Evolutionary conservation across 2,113 vertebrate genomes (phyloP).

Genomic region (Galeopterus variegatus): DNA sequence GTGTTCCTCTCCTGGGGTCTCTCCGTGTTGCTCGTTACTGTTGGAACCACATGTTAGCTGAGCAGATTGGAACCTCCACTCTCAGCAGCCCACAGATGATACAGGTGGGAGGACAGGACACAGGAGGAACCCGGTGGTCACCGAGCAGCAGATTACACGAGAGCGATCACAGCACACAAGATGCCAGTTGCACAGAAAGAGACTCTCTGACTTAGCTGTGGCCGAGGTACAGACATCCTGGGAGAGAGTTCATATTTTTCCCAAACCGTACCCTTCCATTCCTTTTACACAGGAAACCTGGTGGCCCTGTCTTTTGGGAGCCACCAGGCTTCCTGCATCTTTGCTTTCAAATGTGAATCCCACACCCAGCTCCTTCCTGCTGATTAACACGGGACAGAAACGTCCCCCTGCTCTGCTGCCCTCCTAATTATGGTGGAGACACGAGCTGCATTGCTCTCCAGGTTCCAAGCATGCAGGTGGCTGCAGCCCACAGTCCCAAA

Average conservation of each 20-base stretch:
- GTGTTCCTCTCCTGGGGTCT: background rate
- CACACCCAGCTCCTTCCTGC: background rate
- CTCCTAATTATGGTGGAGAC: background rate
- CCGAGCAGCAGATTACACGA: background rate
- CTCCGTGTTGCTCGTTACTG: background rate
- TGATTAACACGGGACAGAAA: background rate
- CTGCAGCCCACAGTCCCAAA: constrained; percentile 11
- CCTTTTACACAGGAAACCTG: background rate
- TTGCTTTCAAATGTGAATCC: background rate
- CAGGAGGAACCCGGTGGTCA: background rate
- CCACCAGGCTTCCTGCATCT: background rate
- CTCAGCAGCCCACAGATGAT: background rate
- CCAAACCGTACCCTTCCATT: background rate
- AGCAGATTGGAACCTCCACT: background rate
- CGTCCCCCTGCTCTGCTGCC: rapidly evolving
- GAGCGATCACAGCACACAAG: background rate
- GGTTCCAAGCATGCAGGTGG: constrained; percentile 39
- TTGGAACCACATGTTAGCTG: background rate
- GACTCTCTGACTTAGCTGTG: background rate
- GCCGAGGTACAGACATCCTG: background rate
- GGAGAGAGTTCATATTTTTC: background rate
- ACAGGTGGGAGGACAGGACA: rapidly evolving
- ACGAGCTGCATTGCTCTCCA: background rate
- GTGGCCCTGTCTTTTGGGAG: background rate
- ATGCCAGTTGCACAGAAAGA: background rate